These are phyloP conservation scores for Chromobotia macracanthus DNA, from an alignment of 2,797 vertebrate species.

Conservation along the genomic window DNA sequence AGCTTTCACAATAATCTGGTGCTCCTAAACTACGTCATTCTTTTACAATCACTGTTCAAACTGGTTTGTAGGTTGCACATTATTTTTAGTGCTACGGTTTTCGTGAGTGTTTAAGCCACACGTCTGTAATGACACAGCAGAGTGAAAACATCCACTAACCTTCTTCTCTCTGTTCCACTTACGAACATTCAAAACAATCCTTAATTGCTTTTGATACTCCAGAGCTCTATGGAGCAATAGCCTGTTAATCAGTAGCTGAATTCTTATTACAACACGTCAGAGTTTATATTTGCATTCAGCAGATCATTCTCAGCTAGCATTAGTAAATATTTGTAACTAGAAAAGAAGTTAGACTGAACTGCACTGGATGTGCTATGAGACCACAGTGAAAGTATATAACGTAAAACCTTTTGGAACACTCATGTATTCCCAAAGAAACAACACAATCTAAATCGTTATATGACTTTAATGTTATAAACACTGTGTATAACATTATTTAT, in stretches of 20 bases:
- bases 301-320: neutral
- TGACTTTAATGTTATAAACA: neutral
- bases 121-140: conserved; percentile 11
- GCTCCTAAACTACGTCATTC: neutral
- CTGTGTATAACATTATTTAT: neutral
- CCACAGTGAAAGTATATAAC: conserved; percentile 37
- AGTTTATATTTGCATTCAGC: neutral
- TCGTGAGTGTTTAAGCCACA: neutral
- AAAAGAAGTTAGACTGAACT: conserved; percentile 65
- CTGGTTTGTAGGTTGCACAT: conserved; percentile 14
- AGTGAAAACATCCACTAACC: neutral
- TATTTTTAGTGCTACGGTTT: conserved; percentile 19
- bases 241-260: neutral
- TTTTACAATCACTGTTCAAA: conserved; percentile 14
- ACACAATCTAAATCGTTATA: neutral
- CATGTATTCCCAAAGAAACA: neutral
- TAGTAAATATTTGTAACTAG: conserved; percentile 1
- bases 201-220: neutral
- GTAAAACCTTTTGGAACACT: neutral
- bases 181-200: neutral
- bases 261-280: neutral
- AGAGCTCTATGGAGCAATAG: neutral
- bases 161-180: neutral
- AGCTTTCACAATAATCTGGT: conserved; percentile 17
- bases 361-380: conserved; percentile 74